These are phyloP conservation scores for Meloidogyne hapla DNA, from an alignment of 1,140 invertebrate species.

Conservation along the genomic window DNA sequence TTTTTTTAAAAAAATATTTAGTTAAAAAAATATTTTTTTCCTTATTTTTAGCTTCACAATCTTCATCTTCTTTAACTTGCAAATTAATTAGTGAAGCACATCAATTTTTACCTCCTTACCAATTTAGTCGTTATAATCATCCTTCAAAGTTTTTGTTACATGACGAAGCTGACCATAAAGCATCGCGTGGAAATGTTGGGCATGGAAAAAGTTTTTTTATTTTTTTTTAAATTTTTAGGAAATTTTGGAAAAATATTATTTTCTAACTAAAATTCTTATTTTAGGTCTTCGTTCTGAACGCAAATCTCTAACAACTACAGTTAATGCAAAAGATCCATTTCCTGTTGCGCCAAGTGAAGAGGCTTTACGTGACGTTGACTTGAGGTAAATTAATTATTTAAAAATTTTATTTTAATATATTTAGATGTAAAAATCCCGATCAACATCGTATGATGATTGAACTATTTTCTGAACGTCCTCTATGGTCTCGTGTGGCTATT, in stretches of 20 bases:
- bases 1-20: background rate
- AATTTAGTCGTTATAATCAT: conserved; percentile 52
- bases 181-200: conserved; percentile 24
- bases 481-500: conserved; percentile 59
- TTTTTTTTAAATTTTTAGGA: background rate
- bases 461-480: conserved; percentile 59
- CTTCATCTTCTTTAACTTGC: background rate
- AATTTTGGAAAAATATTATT: background rate
- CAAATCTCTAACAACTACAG: conserved; percentile 57
- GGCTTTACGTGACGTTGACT: conserved; percentile 52
- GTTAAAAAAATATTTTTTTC: conserved; percentile 7
- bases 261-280: no score
- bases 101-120: conserved; percentile 54
- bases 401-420: background rate
- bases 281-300: conserved; percentile 59
- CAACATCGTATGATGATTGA: conserved; percentile 50
- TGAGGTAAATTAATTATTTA: conserved; percentile 39
- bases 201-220: conserved; percentile 51
- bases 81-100: conserved; percentile 23
- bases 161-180: conserved; percentile 19
- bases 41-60: conserved; percentile 14
- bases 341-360: conserved; percentile 45
- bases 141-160: conserved; percentile 27
- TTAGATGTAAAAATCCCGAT: conserved; percentile 56
- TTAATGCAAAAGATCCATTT: conserved; percentile 52